Evolutionary conservation across 2,888 invertebrate species (phyloP), one percentile per base, ranked within the genome.

Genomic region (Spicauda simplicius): DNA sequence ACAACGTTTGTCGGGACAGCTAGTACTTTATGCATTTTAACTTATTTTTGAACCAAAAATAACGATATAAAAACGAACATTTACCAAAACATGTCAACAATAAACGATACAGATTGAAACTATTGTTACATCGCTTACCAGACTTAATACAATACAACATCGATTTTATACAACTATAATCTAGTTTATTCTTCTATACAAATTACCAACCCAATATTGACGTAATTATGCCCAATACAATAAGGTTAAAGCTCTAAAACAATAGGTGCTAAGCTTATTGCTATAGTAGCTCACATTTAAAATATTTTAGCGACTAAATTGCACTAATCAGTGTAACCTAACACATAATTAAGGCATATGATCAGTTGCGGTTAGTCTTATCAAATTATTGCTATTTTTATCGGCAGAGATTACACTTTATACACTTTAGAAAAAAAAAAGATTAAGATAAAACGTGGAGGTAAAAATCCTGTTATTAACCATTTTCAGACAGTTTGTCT

Each of bases 381-480:
- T 64, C 37, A 53, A 58, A 58, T 64, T 58, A 64, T 64, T 64
- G 64, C 64, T 64, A 20, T 52, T 10, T 37, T 64, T 25, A 58
- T 52, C 48, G 7, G 14, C 48, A 16, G 4, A 7, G 48, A 30
- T 50, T 50, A 30, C 1, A 14, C 14, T 41, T 41, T 41, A 41
- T 14, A 41, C 8, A 33, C 33, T 6, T 33, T 33, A 8, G 33
- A 33, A 8, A 41, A 14, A 41, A 12, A 14, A 3, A 3, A 41
- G 41, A 41, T 14, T 41, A 10, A 41, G 41, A 41, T 41, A 41
- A 41, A 14, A 14, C 10, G 2, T 37, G 5, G n/a, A n/a, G n/a
- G n/a, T n/a, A n/a, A n/a, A n/a, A n/a, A n/a, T n/a, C n/a, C n/a
- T n/a, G n/a, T n/a, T n/a, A n/a, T n/a, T n/a, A n/a, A n/a, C n/a